These are phyloP conservation scores for Hydropsyche betteni DNA, from an alignment of 2,888 invertebrate species.

Conservation along the genomic window DNA sequence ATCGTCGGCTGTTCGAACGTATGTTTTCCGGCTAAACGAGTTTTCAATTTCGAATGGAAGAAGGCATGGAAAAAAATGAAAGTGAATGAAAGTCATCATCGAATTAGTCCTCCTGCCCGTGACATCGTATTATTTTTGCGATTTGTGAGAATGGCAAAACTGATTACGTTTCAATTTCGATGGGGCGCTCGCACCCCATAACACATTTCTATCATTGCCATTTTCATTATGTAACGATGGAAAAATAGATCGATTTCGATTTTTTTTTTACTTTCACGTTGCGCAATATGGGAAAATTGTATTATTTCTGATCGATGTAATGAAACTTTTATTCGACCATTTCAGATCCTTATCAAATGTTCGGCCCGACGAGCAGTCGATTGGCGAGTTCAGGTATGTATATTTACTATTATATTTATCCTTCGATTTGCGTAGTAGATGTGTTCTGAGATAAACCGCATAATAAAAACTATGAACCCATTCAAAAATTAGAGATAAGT, in stretches of 20 bases:
- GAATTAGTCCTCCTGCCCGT: conserved; percentile 41
- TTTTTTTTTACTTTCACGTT: neutral
- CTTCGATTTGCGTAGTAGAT: too few species aligned
- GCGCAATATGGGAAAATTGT: too few species aligned
- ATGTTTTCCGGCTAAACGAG: conserved; percentile 43
- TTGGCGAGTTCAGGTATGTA: conserved; percentile 90
- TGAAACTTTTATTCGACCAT: conserved; percentile 54
- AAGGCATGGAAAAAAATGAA: conserved; percentile 15
- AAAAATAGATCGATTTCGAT: neutral
- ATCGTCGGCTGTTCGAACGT: conserved; percentile 30
- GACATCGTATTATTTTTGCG: conserved; percentile 42
- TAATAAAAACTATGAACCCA: too few species aligned
- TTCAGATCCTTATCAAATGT: conserved; percentile 98
- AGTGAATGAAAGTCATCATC: conserved; percentile 44
- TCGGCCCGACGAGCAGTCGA: conserved; percentile 95
- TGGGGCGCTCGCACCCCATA: neutral
- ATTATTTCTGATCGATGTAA: too few species aligned
- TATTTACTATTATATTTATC: neutral
- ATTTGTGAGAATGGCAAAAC: conserved; percentile 48
- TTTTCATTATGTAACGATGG: neutral
- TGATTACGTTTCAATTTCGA: conserved; percentile 49
- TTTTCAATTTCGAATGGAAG: conserved; percentile 43
- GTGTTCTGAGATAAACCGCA: too few species aligned
- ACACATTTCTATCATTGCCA: neutral
- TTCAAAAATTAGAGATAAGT: too few species aligned